Conservation (phyloP, 2,113 vertebrate genomes). For the Numenius arquata region DNA sequence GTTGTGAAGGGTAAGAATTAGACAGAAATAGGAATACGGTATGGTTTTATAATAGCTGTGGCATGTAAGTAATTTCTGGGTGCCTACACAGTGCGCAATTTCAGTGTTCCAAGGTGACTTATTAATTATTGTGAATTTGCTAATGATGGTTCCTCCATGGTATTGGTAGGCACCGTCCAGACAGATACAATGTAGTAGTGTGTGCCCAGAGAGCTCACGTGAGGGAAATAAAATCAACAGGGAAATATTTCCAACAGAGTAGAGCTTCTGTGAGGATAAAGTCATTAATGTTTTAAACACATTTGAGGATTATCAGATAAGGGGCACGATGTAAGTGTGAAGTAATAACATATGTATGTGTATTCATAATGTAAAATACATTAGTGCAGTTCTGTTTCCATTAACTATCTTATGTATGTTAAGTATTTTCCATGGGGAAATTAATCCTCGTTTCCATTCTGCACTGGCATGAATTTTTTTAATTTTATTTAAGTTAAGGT, state of each 20-base stretch:
- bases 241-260: not conserved
- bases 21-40: not conserved
- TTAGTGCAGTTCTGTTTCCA: slow-evolving; percentile 40
- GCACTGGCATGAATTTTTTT: not conserved
- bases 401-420: slow-evolving; percentile 25
- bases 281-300: slow-evolving; percentile 57
- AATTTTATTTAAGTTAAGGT: slow-evolving; percentile 3
- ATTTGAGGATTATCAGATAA: slow-evolving; percentile 51
- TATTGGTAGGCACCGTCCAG: not conserved
- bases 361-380: slow-evolving; percentile 33
- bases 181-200: not conserved
- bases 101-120: not conserved
- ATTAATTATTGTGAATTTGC: not conserved
- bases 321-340: slow-evolving; percentile 32
- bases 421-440: slow-evolving; percentile 39
- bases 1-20: not conserved
- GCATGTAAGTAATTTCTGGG: not conserved
- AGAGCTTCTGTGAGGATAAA: slow-evolving; percentile 8
- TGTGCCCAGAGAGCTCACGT: not conserved
- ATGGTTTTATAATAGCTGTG: not conserved
- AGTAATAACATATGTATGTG: slow-evolving; percentile 37
- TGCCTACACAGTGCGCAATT: not conserved
- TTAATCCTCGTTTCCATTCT: slow-evolving; percentile 33
- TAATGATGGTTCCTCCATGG: not conserved
- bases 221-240: not conserved